These are phyloP conservation scores for Portevinia maculata DNA, from an alignment of 2,888 invertebrate genomes.

Conservation along the genomic window DNA sequence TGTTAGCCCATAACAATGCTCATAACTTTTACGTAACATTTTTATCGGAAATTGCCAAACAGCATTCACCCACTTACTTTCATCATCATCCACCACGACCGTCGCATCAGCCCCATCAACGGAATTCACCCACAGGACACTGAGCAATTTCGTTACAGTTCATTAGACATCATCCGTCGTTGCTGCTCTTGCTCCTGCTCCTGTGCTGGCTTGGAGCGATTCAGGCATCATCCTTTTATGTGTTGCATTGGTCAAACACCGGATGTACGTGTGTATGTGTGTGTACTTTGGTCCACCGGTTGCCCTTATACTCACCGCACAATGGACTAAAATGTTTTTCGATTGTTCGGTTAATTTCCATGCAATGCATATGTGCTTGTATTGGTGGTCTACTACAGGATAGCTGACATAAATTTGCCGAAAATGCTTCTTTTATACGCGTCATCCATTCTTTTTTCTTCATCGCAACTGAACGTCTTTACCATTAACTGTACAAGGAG, in stretches of 20 bases:
- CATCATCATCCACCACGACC: constrained; percentile 29
- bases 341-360: constrained; percentile 73
- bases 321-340: constrained; percentile 74
- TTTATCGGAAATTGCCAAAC: constrained; percentile 75
- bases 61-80: constrained; percentile 70
- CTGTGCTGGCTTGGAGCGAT: constrained; percentile 48
- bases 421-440: constrained; percentile 58
- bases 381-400: constrained; percentile 23
- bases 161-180: constrained; percentile 75
- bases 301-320: constrained; percentile 66
- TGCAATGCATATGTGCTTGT: constrained; percentile 43
- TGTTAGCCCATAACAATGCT: constrained; percentile 74
- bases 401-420: constrained; percentile 63
- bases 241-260: constrained; percentile 73
- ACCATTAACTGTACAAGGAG: constrained; percentile 67
- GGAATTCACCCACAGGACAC: constrained; percentile 74
- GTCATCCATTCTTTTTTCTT: constrained; percentile 33
- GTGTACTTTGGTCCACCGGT: constrained; percentile 66
- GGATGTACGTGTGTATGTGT: constrained; percentile 37
- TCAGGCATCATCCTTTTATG: constrained; percentile 55
- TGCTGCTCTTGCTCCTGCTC: constrained; percentile 54
- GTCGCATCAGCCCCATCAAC: constrained; percentile 41
- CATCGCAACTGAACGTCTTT: constrained; percentile 46
- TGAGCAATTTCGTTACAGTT: constrained; percentile 75
- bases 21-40: constrained; percentile 74